A percentile compares a stretch with the other conserved stretches of the same genome.
Evolutionary conservation across 2,113 vertebrate species (phyloP).

Genomic region (Cephalopterus ornatus): DNA sequence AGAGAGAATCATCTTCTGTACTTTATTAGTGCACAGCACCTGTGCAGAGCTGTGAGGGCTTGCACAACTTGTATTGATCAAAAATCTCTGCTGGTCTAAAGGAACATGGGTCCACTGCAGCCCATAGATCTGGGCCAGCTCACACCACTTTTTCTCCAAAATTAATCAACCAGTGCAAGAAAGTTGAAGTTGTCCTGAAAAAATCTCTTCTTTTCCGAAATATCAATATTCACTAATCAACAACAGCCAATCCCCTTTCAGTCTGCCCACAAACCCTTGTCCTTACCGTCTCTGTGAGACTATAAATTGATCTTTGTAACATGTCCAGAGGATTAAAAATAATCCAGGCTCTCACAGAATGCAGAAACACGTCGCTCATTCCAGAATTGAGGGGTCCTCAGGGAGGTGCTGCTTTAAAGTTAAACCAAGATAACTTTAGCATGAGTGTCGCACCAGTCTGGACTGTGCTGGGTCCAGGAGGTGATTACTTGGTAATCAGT

Average conservation of each 20-base stretch:
- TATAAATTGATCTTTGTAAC: slow-evolving; percentile 34
- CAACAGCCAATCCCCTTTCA: background rate
- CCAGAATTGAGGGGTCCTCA: background rate
- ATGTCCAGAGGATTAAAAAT: slow-evolving; percentile 51
- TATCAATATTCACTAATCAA: background rate
- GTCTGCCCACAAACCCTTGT: background rate
- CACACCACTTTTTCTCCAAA: background rate
- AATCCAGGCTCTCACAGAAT: background rate
- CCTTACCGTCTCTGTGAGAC: background rate
- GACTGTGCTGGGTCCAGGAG: background rate
- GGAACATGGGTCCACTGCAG: background rate
- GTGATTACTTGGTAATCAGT: background rate
- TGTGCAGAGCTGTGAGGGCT: background rate
- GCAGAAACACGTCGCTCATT: background rate
- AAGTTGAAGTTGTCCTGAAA: background rate
- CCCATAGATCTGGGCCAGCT: background rate
- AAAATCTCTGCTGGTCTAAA: background rate
- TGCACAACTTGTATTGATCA: background rate
- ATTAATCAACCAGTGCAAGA: background rate
- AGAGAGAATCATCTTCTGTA: background rate
- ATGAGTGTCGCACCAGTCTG: background rate
- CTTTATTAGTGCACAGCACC: background rate
- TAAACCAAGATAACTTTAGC: slow-evolving; percentile 10
- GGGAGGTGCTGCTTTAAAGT: slow-evolving; percentile 30
- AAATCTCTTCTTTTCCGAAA: background rate